Percentiles rank a stretch among this genome's conserved stretches.
These are phyloP conservation scores for Phaethornis superciliosus DNA, from an alignment of 2,113 vertebrate genomes.

Conservation along the genomic window DNA sequence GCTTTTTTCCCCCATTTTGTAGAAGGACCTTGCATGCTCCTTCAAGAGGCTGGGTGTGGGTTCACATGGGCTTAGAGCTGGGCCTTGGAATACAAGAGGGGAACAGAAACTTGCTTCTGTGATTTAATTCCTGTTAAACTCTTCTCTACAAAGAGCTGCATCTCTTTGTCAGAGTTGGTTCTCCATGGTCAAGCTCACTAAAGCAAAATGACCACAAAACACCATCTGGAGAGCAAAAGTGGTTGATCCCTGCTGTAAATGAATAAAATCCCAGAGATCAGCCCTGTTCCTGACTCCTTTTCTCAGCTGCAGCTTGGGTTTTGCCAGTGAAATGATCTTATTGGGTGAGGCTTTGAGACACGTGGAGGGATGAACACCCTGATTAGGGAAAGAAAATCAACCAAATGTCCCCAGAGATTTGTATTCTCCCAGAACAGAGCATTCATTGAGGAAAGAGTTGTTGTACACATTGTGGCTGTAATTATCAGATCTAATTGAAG, in stretches of 20 bases:
- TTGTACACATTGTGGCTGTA: not conserved
- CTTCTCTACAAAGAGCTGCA: not conserved
- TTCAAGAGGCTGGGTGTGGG: rapidly evolving
- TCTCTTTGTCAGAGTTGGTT: not conserved
- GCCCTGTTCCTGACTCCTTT: not conserved
- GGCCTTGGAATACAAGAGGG: not conserved
- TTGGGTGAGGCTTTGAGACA: not conserved
- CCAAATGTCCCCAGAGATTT: not conserved
- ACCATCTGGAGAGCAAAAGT: not conserved
- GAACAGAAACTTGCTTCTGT: not conserved
- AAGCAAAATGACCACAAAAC: not conserved
- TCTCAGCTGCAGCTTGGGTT: not conserved
- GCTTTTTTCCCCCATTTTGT: not conserved
- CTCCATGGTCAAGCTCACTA: not conserved
- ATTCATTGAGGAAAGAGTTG: not conserved
- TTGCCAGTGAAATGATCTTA: not conserved
- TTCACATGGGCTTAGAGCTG: not conserved
- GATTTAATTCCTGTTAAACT: not conserved
- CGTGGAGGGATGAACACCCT: not conserved
- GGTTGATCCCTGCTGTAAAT: not conserved
- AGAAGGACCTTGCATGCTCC: rapidly evolving
- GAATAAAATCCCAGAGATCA: not conserved
- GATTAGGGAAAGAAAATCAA: not conserved
- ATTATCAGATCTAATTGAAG: not conserved
- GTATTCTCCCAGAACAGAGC: not conserved